Evolutionary conservation across 2,113 vertebrate genomes (phyloP).

Genomic region (Picathartes gymnocephalus): DNA sequence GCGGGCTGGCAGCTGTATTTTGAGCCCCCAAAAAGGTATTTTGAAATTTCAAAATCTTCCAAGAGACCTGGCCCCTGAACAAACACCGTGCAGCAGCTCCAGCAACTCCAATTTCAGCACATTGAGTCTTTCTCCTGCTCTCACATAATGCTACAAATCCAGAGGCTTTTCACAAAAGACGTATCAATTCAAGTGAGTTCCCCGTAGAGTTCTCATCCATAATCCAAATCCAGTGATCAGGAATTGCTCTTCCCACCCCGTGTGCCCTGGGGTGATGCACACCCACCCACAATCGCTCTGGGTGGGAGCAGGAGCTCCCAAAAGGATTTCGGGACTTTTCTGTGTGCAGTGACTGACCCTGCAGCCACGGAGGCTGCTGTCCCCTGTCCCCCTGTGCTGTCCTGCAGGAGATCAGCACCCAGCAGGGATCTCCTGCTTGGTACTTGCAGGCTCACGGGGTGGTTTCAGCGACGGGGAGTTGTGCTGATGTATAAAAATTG

Average conservation of each 20-base stretch:
- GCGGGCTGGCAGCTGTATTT: not conserved
- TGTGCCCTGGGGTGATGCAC: not conserved
- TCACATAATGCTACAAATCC: not conserved
- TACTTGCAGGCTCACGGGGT: rapidly evolving
- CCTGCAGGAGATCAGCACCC: not conserved
- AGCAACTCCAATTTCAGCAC: not conserved
- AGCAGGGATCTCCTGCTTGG: not conserved
- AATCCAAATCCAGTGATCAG: not conserved
- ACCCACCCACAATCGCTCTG: rapidly evolving
- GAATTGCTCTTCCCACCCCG: not conserved
- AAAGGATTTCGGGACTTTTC: not conserved
- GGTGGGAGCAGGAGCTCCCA: rapidly evolving
- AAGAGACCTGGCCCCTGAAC: not conserved
- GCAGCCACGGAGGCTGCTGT: not conserved
- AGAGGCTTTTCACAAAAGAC: not conserved
- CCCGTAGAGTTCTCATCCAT: not conserved
- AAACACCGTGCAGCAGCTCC: not conserved
- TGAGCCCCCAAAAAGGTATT: not conserved
- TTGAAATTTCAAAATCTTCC: not conserved
- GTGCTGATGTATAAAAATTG: not conserved
- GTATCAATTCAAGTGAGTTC: not conserved
- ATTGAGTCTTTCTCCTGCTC: not conserved
- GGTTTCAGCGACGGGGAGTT: rapidly evolving
- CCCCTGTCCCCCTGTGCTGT: not conserved
- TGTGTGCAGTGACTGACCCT: not conserved